phyloP scores from a whole-genome alignment of 2,113 vertebrate species.

The Trogon surrucura region DNA sequence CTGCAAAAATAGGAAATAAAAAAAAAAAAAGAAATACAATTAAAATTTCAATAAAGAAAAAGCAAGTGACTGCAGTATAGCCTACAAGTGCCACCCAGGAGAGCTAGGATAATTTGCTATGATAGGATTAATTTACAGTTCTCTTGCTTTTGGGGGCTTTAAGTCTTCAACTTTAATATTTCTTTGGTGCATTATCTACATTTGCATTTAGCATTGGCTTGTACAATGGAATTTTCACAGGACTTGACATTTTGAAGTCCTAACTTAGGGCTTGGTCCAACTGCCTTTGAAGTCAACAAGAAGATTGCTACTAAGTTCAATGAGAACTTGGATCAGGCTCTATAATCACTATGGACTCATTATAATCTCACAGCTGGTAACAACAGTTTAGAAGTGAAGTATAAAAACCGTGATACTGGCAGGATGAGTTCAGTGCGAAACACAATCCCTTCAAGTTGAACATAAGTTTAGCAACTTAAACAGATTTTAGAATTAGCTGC shows the following conservation, averaged over 20 bases:
- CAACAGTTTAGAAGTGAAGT: neutral
- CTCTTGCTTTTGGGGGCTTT: neutral
- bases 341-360: slow-evolving; percentile 29
- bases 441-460: neutral
- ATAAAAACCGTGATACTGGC: neutral
- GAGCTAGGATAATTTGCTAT: slow-evolving; percentile 15
- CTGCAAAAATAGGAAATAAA: neutral
- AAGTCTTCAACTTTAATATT: slow-evolving; percentile 33
- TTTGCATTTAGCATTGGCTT: slow-evolving; percentile 53
- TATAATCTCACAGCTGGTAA: slow-evolving; percentile 33
- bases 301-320: slow-evolving; percentile 29
- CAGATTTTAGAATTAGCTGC: neutral
- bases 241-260: slow-evolving; percentile 47
- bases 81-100: neutral
- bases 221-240: slow-evolving; percentile 35
- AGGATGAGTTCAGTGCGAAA: neutral
- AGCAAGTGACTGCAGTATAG: neutral
- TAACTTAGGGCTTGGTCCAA: slow-evolving; percentile 30
- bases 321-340: slow-evolving; percentile 15
- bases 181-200: slow-evolving; percentile 43
- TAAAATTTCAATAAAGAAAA: slow-evolving; percentile 27
- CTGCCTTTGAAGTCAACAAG: slow-evolving; percentile 44
- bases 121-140: slow-evolving; percentile 30
- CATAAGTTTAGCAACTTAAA: slow-evolving; percentile 18
- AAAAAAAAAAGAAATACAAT: neutral